Conservation (phyloP, 1,140 invertebrate genomes). For the Drosophila malerkotliana region DNA sequence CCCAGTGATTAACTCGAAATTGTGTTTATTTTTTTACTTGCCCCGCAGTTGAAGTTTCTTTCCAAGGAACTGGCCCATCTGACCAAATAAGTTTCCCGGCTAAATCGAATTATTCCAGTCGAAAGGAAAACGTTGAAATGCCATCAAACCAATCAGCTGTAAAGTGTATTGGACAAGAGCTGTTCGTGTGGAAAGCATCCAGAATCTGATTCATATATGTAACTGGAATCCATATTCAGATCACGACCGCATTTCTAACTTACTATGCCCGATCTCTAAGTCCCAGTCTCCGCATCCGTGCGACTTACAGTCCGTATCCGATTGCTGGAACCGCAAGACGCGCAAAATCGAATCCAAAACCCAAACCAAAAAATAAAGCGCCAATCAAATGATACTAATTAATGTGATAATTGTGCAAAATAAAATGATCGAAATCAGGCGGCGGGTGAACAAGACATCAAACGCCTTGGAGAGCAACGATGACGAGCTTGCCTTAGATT, state of each 20-base stretch:
- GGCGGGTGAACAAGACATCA: constrained; percentile 28
- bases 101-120: constrained; percentile 19
- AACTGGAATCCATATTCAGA: constrained; percentile 38
- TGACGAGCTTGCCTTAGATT: constrained; percentile 2
- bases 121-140: constrained; percentile 36
- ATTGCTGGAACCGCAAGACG: constrained; percentile 52
- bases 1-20: too few relatives aligned
- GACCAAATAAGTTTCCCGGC: constrained; percentile 1
- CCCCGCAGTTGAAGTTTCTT: not conserved
- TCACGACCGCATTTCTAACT: constrained; percentile 60
- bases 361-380: constrained; percentile 27
- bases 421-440: constrained; percentile 23
- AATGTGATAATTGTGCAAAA: constrained; percentile 63
- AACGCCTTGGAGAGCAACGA: constrained; percentile 9
- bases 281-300: constrained; percentile 28
- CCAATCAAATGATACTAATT: constrained; percentile 44
- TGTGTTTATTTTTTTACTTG: not conserved
- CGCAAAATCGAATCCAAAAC: constrained; percentile 8
- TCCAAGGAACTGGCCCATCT: not conserved
- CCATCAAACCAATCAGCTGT: constrained; percentile 60
- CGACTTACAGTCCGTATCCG: constrained; percentile 54
- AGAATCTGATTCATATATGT: constrained; percentile 31
- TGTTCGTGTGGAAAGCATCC: constrained; percentile 51
- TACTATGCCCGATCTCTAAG: constrained; percentile 25
- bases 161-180: constrained; percentile 46